Conservation (phyloP, 2,888 invertebrate species). For the Thalpophila matura region DNA sequence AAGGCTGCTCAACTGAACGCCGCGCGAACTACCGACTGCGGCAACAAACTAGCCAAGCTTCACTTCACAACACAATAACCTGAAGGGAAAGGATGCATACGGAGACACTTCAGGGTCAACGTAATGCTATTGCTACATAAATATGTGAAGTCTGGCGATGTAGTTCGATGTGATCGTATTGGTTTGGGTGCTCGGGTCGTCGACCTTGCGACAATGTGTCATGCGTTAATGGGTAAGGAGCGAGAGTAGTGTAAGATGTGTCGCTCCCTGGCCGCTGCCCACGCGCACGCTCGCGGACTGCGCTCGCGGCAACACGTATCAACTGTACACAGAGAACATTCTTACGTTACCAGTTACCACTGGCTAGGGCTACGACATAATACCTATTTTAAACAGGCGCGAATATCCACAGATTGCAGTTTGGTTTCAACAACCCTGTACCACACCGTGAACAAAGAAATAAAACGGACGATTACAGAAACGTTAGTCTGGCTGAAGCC, state of each 20-base stretch:
- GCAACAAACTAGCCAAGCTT: not conserved
- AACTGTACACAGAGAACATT: not conserved
- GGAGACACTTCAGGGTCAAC: too few species aligned
- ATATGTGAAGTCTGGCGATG: too few species aligned
- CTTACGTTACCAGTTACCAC: too few species aligned
- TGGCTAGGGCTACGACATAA: too few species aligned
- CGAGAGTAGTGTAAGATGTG: constrained; percentile 27
- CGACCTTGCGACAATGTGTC: constrained; percentile 25
- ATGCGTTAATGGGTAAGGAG: constrained; percentile 29
- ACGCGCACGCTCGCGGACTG: not conserved
- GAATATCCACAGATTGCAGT: not conserved
- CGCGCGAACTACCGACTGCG: not conserved
- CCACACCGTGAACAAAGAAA: too few species aligned
- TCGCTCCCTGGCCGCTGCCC: not conserved
- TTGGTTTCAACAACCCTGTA: too few species aligned
- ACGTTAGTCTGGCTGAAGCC: too few species aligned
- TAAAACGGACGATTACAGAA: too few species aligned
- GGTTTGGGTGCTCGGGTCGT: constrained; percentile 23
- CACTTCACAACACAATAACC: not conserved
- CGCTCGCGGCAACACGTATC: too few species aligned
- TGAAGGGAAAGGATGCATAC: not conserved
- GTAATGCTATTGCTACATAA: too few species aligned
- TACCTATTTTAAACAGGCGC: too few species aligned
- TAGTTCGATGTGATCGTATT: constrained; percentile 3
- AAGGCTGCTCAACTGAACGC: not conserved